Evolutionary conservation across 2,888 invertebrate genomes (phyloP).

Genomic region (Caenorhabditis virilis): DNA sequence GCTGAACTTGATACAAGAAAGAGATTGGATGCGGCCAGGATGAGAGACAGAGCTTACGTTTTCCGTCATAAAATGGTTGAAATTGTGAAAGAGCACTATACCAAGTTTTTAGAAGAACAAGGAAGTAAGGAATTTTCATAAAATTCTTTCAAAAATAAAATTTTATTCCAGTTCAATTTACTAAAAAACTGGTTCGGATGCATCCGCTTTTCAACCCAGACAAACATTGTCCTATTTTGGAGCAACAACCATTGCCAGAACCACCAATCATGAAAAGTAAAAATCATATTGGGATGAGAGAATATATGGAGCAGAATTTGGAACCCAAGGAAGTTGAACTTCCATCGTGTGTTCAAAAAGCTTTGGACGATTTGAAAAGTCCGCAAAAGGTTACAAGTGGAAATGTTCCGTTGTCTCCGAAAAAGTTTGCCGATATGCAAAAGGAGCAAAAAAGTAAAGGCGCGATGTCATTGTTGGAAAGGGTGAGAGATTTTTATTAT

Average conservation of each 20-base stretch:
- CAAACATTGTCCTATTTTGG: slow-evolving; percentile 19
- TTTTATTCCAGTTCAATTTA: slow-evolving; percentile 2
- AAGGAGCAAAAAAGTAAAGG: slow-evolving; percentile 23
- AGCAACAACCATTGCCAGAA: slow-evolving; percentile 14
- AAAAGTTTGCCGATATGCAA: slow-evolving; percentile 35
- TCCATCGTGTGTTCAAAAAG: slow-evolving; percentile 15
- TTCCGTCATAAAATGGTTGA: slow-evolving; percentile 18
- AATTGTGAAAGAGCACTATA: slow-evolving; percentile 17
- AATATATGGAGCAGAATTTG: slow-evolving; percentile 14
- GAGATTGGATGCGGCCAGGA: slow-evolving; percentile 30
- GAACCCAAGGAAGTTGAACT: slow-evolving; percentile 10
- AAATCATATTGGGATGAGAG: slow-evolving; percentile 27
- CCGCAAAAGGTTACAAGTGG: slow-evolving; percentile 12
- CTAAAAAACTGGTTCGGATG: slow-evolving; percentile 6
- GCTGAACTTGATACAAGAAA: slow-evolving; percentile 14
- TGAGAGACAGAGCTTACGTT: slow-evolving; percentile 25
- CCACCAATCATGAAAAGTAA: slow-evolving; percentile 9
- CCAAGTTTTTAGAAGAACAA: slow-evolving; percentile 17
- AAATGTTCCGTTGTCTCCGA: slow-evolving; percentile 29
- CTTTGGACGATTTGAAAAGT: slow-evolving; percentile 19
- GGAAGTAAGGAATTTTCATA: slow-evolving; percentile 22
- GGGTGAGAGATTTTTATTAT: slow-evolving; percentile 6
- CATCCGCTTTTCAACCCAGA: slow-evolving; percentile 24
- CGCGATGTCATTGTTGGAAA: slow-evolving; percentile 25
- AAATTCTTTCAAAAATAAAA: background rate